Conservation (phyloP, 2,797 vertebrate genomes). For the Aphelocoma californica region DNA sequence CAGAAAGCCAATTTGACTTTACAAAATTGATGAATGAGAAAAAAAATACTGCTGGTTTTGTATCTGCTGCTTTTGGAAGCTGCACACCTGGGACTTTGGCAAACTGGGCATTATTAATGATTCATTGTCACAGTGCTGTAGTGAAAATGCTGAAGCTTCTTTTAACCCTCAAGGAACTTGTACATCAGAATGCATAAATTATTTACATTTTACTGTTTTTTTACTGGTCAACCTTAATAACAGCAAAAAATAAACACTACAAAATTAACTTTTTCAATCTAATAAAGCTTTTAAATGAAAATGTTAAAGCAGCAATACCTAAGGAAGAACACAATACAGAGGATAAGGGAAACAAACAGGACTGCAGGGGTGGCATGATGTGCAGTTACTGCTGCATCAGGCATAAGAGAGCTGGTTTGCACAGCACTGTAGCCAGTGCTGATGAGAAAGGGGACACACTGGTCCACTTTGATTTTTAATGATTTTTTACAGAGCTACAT, state of each 20-base stretch:
- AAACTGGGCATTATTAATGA: not conserved
- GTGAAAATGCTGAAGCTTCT: not conserved
- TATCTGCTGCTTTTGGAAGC: not conserved
- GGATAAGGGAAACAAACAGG: not conserved
- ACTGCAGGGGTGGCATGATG: rapidly evolving
- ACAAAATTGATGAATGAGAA: constrained; percentile 14
- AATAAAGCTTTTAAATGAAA: not conserved
- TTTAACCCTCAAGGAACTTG: not conserved
- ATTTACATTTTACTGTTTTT: not conserved
- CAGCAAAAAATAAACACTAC: not conserved
- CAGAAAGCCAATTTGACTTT: not conserved
- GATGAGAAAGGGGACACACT: not conserved
- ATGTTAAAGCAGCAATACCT: not conserved
- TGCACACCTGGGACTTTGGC: not conserved
- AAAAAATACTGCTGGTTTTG: not conserved
- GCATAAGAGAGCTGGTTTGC: not conserved
- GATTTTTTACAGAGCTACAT: not conserved
- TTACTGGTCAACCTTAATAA: not conserved
- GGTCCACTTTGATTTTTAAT: not conserved
- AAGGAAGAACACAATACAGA: not conserved
- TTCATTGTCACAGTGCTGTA: not conserved
- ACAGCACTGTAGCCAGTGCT: not conserved
- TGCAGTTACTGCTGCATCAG: not conserved
- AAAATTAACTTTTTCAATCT: not conserved
- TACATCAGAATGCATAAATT: not conserved